These are phyloP conservation scores for Drosophila planitibia DNA, from an alignment of 2,888 invertebrate genomes.

Conservation along the genomic window DNA sequence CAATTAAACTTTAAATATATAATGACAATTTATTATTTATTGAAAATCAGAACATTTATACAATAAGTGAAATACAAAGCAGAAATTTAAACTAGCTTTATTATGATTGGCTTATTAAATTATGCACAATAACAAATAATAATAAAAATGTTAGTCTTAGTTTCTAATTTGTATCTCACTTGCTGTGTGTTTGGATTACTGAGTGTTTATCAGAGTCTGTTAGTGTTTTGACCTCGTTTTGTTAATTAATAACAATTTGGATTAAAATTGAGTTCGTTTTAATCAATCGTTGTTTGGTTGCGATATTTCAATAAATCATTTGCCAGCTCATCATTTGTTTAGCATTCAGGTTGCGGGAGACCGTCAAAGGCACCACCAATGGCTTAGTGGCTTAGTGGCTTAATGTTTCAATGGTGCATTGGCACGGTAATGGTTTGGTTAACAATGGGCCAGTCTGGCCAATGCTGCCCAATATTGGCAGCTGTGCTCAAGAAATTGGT, in stretches of 20 bases:
- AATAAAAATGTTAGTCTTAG: not conserved
- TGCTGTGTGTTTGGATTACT: not conserved
- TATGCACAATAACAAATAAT: not conserved
- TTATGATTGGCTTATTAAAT: no score
- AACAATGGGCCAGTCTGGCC: constrained; percentile 25
- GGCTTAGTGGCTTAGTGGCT: constrained; percentile 14
- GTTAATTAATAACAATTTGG: not conserved
- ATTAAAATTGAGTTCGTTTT: not conserved
- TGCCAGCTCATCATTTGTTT: constrained; percentile 4
- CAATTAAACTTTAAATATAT: not conserved
- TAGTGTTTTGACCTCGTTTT: not conserved
- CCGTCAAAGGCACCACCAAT: constrained; percentile 19
- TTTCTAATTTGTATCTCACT: not conserved
- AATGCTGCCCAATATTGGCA: constrained; percentile 43
- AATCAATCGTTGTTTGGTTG: not conserved
- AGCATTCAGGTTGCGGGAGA: not conserved
- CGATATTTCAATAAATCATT: not conserved
- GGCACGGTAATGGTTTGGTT: constrained; percentile 6
- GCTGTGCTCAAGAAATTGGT: constrained; percentile 71
- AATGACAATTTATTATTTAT: no score
- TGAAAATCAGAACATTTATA: not conserved
- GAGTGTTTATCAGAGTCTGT: not conserved
- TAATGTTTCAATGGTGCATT: constrained; percentile 2
- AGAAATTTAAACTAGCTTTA: no score
- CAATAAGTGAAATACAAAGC: no score